phyloP scores from a whole-genome alignment of 2,113 vertebrate species.

The Trogon melanurus region DNA sequence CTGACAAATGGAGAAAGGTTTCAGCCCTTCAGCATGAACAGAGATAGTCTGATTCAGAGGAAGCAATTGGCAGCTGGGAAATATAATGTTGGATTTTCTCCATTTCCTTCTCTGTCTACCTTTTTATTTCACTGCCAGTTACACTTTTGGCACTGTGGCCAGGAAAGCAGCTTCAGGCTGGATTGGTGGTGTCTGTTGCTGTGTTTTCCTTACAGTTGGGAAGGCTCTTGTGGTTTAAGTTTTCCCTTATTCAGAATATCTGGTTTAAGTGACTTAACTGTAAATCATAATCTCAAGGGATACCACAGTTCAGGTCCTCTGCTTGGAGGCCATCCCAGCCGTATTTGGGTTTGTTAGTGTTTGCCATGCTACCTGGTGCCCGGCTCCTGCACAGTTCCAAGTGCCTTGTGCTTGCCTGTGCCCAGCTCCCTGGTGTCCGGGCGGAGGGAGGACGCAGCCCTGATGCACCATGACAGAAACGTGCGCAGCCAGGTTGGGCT shows the following conservation, averaged over 20 bases:
- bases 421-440: not conserved
- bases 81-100: not conserved
- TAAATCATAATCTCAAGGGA: not conserved
- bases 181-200: not conserved
- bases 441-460: not conserved
- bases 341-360: not conserved
- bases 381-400: not conserved
- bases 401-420: not conserved
- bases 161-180: not conserved
- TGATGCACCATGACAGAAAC: not conserved
- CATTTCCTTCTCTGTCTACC: not conserved
- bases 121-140: constrained; percentile 30
- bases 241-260: not conserved
- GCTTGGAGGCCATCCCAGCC: not conserved
- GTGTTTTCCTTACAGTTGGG: not conserved
- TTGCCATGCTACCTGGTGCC: not conserved
- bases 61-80: constrained; percentile 57
- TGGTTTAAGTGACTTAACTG: not conserved
- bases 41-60: constrained; percentile 30
- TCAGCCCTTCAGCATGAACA: not conserved
- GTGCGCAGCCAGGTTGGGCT: not conserved
- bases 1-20: constrained; percentile 14
- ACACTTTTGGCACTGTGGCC: not conserved
- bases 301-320: not conserved
- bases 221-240: not conserved